Base-by-base conservation (phyloP, 1,140 invertebrate genomes). In the Myzus persicae region DNA sequence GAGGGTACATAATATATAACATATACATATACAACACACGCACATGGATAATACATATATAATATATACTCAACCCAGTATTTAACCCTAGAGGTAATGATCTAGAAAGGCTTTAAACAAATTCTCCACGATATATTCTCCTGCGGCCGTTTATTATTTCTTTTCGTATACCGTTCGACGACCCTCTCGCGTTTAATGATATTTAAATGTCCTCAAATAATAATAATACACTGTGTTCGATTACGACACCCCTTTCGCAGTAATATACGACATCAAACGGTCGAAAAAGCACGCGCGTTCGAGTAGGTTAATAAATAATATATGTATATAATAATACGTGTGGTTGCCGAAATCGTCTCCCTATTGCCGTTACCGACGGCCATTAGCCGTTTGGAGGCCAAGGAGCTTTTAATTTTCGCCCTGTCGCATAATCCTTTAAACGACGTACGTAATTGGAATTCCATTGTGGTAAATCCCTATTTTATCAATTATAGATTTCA, bases 91-190 rank as follows among this genome's bases (percentile, higher is more conserved):
- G 76, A 93, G 44, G 91, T 93, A 93, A 93, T 93, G 91, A 93
- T 93, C 91, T 54, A 85, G 91, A 93, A 93, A 93, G 91, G 67
- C 91, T 93, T 93, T 93, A 93, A 93, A 93, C 81, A 48, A 93
- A 93, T 93, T 93, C 48, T 84, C 42, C 38, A 18, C 51, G 54
- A 90, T 88, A 89, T 89, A 54, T 54, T 54, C 67, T 92, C 67
- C 76, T 48, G 59, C 26, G 91, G 81, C 46, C 67, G 91, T 93
- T 93, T 93, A 85, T 92, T 93, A 93, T 92, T 48, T 93, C 46
- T 84, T 51, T 40, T 6, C 81, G 46, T 92, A 24, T 38, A 36
- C 67, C 59, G 42, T 54, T 44, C 44, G 46, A 1, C 81, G 26
- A 40, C 46, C 46, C 76, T 42, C 44, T n/a, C 20, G 91, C 36